Base-by-base conservation (phyloP, 53 echinoderm and acorn worm genomes). In the Temnopleurus reevesii region DNA sequence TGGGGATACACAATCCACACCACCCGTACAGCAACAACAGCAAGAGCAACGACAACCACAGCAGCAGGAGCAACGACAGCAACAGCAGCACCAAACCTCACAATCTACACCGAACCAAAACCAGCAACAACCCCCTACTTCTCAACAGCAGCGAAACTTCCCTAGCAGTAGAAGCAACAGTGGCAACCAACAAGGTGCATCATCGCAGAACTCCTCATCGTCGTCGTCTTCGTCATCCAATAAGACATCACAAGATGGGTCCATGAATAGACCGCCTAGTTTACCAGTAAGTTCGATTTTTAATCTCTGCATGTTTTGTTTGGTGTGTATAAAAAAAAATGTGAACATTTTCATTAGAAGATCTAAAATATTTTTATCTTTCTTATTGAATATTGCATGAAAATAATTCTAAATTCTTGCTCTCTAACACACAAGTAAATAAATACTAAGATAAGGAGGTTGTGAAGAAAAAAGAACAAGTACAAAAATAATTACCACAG, bases 261-360 rank as follows among this genome's bases (percentile, higher is more conserved):
- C 92, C 57, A 89, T 84, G 81, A 95, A 92, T 71, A 94, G 96
- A 91, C 96, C 96, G 45, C 92, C 96, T 31, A 96, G 96, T 86
- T 81, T 96, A 87, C 96, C 96, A 76, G 96, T 96, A 91, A 96
- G 96, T 95, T 54, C 9, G n/a, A 49, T 3, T 4, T 17, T 0
- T 33, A 12, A 1, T 38, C 30, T 10, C n/a, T 25, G n/a, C 23
- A 34, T 64, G 15, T 59, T 10, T 64, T 64, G 15, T 34, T 8
- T 19, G 10, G 34, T 46, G 3, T 23, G 15, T 21, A 15, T 24
- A 12, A 77, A 8, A 3, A 26, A 77, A 45, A 77, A 8, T 64
- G 8, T 30, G 64, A 64, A 64, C 13, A 34, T 64, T 34, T 28
- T 15, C 34, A 24, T 4, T 13, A 26, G 29, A 64, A 64, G 23